phyloP scores from a whole-genome alignment of 2,113 vertebrate genomes.

The Trinectes maculatus region DNA sequence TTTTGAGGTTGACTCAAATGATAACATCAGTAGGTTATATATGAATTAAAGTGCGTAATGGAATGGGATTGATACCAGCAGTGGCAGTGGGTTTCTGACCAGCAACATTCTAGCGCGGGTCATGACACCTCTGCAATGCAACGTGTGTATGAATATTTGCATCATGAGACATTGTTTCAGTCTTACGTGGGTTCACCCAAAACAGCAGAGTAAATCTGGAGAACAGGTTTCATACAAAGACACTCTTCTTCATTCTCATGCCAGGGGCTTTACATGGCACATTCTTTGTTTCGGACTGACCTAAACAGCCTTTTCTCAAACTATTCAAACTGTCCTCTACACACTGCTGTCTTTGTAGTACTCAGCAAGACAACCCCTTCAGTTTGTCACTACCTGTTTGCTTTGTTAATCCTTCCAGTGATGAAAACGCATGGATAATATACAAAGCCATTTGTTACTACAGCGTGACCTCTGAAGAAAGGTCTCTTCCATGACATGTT shows the following conservation, averaged over 20 bases:
- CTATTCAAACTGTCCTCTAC: not conserved
- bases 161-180: constrained; percentile 29
- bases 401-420: constrained; percentile 13
- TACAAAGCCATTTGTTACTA: constrained; percentile 10
- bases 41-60: too few relatives aligned
- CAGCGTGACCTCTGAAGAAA: not conserved
- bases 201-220: constrained; percentile 7
- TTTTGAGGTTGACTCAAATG: too few relatives aligned
- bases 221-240: constrained; percentile 21
- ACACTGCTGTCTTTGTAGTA: constrained; percentile 45
- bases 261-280: not conserved
- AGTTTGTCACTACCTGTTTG: constrained; percentile 23
- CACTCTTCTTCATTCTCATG: constrained; percentile 1
- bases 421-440: not conserved
- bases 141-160: not conserved
- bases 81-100: not conserved
- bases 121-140: not conserved
- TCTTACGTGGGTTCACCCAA: not conserved
- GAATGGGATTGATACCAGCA: too few relatives aligned
- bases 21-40: too few relatives aligned
- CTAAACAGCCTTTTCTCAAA: not conserved
- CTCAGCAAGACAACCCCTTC: not conserved
- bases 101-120: too few relatives aligned
- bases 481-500: not conserved
- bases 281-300: not conserved